Evolutionary conservation across 92 coral and sea anemone genomes (phyloP), one percentile per base, ranked within the genome.

Genomic region (Zoanthus sociatus): DNA sequence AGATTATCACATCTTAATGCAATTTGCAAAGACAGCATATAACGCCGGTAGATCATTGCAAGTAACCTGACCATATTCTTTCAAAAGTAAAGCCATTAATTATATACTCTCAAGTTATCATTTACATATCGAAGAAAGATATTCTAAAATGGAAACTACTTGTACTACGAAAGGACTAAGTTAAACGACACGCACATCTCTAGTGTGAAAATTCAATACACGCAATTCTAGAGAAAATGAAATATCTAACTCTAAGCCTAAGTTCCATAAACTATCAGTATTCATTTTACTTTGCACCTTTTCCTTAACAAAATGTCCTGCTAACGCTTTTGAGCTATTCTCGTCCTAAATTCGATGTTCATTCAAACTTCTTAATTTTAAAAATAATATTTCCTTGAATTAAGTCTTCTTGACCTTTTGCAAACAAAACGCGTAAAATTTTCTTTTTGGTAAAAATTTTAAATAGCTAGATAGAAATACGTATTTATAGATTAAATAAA

Each of bases 241-340:
- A 58, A 58, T 58, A 37, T 58, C 66, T 58, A 37, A 37, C 2
- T 58, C 66, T 58, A 37, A 37, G 42, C 42, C 66, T 58, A 58
- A 11, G 66, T 11, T 58, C 66, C 66, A 58, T 58, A 58, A 58
- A 58, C 66, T 58, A 58, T 58, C 14, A 6, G 66, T 5, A 58
- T 58, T 58, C 66, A 5, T 58, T 7, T 50, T 50, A 58, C 66
- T 58, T 58, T 58, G n/a, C 66, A 58, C 66, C 66, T 58, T 58
- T 58, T 14, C n/a, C 66, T 58, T 58, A 1, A 58, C 66, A 58
- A 58, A 58, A 58, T 14, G n/a, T 69, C 33, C 42, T 26, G 64
- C 83, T 89, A 86, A 89, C 86, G 47, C 73, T 82, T 84, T 89
- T 89, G 89, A 48, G 89, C 89, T 54, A 56, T 31, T 78, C 20